Percentiles rank a stretch among this genome's conserved stretches.
These are phyloP conservation scores for Endotricha flammealis DNA, from an alignment of 2,888 invertebrate species.

Conservation along the genomic window DNA sequence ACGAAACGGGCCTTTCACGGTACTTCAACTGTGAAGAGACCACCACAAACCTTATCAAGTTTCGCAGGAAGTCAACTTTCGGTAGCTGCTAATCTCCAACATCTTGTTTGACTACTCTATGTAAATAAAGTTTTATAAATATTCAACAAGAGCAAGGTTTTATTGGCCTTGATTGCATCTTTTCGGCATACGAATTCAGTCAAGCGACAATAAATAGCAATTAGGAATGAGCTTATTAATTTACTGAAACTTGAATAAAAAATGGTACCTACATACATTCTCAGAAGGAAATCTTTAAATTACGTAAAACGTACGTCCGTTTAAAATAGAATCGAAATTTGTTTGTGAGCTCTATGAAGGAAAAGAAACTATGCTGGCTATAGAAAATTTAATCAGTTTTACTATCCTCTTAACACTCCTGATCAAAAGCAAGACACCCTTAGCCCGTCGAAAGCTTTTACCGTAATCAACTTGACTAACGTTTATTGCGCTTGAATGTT, in stretches of 20 bases:
- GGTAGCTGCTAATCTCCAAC: neutral
- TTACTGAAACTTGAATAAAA: too few relatives aligned
- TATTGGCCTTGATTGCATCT: too few relatives aligned
- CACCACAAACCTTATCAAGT: slow-evolving; percentile 30
- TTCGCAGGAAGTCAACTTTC: slow-evolving; percentile 15
- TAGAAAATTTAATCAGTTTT: neutral
- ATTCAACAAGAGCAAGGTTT: too few relatives aligned
- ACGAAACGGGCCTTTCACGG: slow-evolving; percentile 13
- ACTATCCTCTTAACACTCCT: slow-evolving; percentile 20
- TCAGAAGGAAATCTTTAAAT: too few relatives aligned
- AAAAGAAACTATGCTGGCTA: too few relatives aligned
- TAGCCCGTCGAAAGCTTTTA: slow-evolving; percentile 32
- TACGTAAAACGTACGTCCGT: too few relatives aligned
- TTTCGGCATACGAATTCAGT: too few relatives aligned
- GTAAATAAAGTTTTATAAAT: neutral
- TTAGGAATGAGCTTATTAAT: too few relatives aligned
- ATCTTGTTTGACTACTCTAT: neutral
- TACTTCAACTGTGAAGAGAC: slow-evolving; percentile 29
- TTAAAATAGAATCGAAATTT: too few relatives aligned
- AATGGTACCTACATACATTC: too few relatives aligned
- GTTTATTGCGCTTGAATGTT: slow-evolving; percentile 34
- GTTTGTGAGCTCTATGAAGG: too few relatives aligned
- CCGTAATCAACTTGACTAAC: slow-evolving; percentile 35
- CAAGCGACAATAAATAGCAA: too few relatives aligned
- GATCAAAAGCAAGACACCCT: slow-evolving; percentile 17